Base-by-base conservation (phyloP, 2,113 vertebrate species). In the Apaloderma vittatum region DNA sequence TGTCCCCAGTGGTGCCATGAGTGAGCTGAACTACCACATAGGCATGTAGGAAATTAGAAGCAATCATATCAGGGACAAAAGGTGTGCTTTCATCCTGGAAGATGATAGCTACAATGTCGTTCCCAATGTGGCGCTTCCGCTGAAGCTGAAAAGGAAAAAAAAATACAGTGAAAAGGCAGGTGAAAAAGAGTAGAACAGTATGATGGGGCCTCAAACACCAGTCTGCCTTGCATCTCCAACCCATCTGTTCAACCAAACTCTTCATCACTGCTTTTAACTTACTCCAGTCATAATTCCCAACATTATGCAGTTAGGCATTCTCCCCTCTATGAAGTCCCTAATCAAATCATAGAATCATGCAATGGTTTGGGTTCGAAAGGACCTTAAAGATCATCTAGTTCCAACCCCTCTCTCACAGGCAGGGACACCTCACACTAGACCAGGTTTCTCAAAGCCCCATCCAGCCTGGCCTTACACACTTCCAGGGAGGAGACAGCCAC, bases 71-170 rank as follows among this genome's bases (percentile, higher is more conserved):
- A 32, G 98, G 98, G 21, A 99, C 96, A 95, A 99, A 99, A 29
- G 99, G 98, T 5, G 98, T 98, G 62, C 98, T 98, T 70, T 99
- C 98, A 45, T 99, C 99, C 95, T 99, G 99, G 95, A 99, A 99
- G 67, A 99, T 98, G 88, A 99, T 84, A 40, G 99, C 98, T 73
- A 99, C 99, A 13, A 99, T 99, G 91, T 99, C 99, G 75, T 99
- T 99, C n/a, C 99, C 99, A 29, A 99, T 99, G 96, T 99, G 99
- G 80, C 99, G 98, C 91, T 99, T 99, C 85, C 99, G 98, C 96
- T 99, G 99, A 72, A 99, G 98, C 99, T 99, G 95, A 20, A 82
- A n/a, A 72, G 36, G 22, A n/a, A 77, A 80, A 61, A 48, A 37
- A 7, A 74, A 30, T 29, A 52, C 70, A 61, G 43, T 2, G 3